These are phyloP conservation scores for Percopsis omiscomaycus DNA, from an alignment of 2,797 vertebrate genomes.

Conservation along the genomic window DNA sequence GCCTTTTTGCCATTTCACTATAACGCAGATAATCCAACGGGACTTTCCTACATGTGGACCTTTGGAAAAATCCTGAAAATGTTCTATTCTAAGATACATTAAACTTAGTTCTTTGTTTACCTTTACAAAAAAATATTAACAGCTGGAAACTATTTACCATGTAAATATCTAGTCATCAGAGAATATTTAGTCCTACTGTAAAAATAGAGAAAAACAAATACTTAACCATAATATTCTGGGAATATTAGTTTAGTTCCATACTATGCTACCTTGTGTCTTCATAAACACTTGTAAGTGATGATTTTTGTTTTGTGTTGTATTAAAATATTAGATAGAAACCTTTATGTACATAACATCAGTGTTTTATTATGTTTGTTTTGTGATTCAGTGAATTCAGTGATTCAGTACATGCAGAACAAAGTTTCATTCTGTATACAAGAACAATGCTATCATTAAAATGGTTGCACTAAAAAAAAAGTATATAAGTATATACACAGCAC, in stretches of 20 bases:
- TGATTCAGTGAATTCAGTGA: neutral
- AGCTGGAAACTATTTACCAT: slow-evolving; percentile 49
- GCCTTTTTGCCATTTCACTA: too few relatives aligned
- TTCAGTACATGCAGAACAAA: neutral
- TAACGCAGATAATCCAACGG: too few relatives aligned
- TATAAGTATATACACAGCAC: neutral
- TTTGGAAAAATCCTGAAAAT: neutral
- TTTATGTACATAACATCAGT: neutral
- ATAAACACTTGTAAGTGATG: slow-evolving; percentile 14
- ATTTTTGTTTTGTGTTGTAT: slow-evolving; percentile 46
- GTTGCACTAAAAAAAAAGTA: neutral
- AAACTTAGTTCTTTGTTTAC: slow-evolving; percentile 14
- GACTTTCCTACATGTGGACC: too few relatives aligned
- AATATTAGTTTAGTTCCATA: slow-evolving; percentile 34
- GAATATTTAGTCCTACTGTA: slow-evolving; percentile 20
- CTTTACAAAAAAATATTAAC: slow-evolving; percentile 4
- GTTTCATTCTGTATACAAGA: neutral
- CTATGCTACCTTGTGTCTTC: slow-evolving; percentile 29
- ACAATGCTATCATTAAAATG: neutral
- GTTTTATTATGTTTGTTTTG: neutral
- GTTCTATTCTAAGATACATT: slow-evolving; percentile 8
- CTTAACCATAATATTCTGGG: slow-evolving; percentile 13
- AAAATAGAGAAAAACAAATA: too few relatives aligned
- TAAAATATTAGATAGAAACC: slow-evolving; percentile 49
- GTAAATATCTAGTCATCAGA: slow-evolving; percentile 52